Evolutionary conservation across 2,888 invertebrate genomes (phyloP), one percentile per base, ranked within the genome.

Genomic region (Halictus quadricinctus): DNA sequence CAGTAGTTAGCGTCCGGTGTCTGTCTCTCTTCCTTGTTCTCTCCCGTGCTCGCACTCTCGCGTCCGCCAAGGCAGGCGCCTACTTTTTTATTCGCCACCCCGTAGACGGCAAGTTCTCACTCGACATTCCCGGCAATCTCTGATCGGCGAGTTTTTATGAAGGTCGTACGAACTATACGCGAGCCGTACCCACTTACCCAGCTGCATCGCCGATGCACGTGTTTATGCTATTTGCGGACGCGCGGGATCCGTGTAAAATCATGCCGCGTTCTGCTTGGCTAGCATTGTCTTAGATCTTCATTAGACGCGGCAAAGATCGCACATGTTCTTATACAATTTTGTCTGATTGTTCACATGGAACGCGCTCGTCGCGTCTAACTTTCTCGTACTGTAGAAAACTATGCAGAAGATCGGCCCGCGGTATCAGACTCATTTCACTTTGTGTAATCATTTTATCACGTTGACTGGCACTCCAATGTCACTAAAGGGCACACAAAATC

Each of bases 121-220:
- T 90, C 87, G 84, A 83, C 90, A 90, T 91, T 90, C 91, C 84
- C 89, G 88, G 89, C 91, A 91, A 92, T 93, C 92, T 92, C 91
- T 91, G 92, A 92, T 92, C 92, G 91, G 89, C 90, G 85, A 90
- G 91, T 92, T 93, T 92, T 92, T 92, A 92, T 90, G 93, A 93
- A 93, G 93, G 93, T 93, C 93, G 92, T 88, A 87, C 81, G 87
- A 87, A 87, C 85, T 54, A 54, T 84, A 88, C 88, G 79, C 75
- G 81, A 83, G 85, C 80, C 86, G 72, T 87, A 80, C 81, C 75
- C 84, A 80, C 83, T 83, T 80, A 82, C 76, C 82, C 77, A 73
- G 66, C 80, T 80, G 82, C 86, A 85, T 86, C 80, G 84, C 76
- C 79, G 88, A 85, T 88, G 81, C 85, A 87, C 74, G 78, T 79